Evolutionary conservation across 1,140 invertebrate genomes (phyloP).

Genomic region (Vanessa atalanta): DNA sequence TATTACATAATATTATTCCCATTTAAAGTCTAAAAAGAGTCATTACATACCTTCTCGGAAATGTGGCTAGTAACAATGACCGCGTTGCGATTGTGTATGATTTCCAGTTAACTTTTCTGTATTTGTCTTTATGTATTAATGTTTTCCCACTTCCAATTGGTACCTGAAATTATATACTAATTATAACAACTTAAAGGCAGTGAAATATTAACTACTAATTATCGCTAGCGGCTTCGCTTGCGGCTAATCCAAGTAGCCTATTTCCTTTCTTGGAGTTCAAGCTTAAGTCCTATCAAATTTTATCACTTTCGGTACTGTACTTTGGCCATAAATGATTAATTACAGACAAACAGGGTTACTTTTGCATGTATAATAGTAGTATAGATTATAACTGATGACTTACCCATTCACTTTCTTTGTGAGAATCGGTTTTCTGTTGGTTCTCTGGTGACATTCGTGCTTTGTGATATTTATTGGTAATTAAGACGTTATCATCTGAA

Average conservation of each 20-base stretch:
- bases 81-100: constrained; percentile 74
- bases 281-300: no score
- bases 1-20: neutral
- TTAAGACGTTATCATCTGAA: constrained; percentile 62
- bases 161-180: constrained; percentile 46
- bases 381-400: neutral
- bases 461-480: constrained; percentile 59
- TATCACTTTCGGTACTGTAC: no score
- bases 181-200: neutral
- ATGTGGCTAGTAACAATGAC: constrained; percentile 69
- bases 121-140: constrained; percentile 66
- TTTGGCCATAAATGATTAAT: no score
- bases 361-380: no score
- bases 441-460: constrained; percentile 15
- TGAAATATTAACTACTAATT: neutral
- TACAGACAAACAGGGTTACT: no score
- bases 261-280: no score
- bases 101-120: constrained; percentile 72
- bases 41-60: constrained; percentile 62
- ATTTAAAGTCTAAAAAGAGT: neutral
- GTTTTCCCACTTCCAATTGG: constrained; percentile 68
- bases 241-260: no score
- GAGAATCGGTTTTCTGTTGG: neutral
- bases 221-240: no score
- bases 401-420: constrained; percentile 57